A percentile compares a stretch with the other conserved stretches of the same genome.
Conservation (phyloP, 2,888 invertebrate genomes). For the Silvanus unidentatus region DNA sequence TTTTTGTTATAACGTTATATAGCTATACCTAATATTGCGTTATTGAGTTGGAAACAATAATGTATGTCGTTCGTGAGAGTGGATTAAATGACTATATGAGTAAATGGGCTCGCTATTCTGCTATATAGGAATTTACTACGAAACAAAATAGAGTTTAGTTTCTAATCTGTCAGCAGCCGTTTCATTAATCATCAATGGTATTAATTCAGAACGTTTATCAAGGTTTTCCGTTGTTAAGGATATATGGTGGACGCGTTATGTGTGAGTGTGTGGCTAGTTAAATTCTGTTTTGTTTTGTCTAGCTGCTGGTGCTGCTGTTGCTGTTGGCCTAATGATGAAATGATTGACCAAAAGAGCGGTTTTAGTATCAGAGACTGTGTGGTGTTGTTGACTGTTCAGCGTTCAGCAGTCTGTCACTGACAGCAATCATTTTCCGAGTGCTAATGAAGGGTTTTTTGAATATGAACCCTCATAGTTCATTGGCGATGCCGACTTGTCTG, state of each 20-base stretch:
- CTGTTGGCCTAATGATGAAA: slow-evolving; percentile 37
- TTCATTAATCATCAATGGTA: slow-evolving; percentile 41
- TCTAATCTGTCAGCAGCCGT: slow-evolving; percentile 33
- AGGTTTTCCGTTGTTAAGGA: slow-evolving; percentile 34
- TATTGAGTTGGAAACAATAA: background rate
- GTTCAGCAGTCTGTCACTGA: slow-evolving; percentile 36
- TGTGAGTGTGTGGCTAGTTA: slow-evolving; percentile 25
- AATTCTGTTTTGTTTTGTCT: slow-evolving; percentile 32
- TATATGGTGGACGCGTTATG: slow-evolving; percentile 14
- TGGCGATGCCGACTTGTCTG: slow-evolving; percentile 41
- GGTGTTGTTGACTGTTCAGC: slow-evolving; percentile 5
- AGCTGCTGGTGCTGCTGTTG: slow-evolving; percentile 16
- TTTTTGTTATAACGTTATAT: slow-evolving; percentile 2
- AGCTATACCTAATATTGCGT: background rate
- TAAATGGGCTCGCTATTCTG: background rate
- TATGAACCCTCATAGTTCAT: slow-evolving; percentile 43
- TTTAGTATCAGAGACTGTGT: slow-evolving; percentile 15
- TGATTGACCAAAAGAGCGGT: slow-evolving; percentile 42
- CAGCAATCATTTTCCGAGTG: slow-evolving; percentile 47
- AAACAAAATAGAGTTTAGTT: slow-evolving; percentile 20
- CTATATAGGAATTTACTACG: background rate
- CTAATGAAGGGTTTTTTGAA: slow-evolving; percentile 48
- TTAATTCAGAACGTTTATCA: slow-evolving; percentile 43
- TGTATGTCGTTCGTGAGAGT: background rate
- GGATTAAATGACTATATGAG: background rate